Conservation (phyloP, 2,797 vertebrate species). For the Tiaroga cobitis region DNA sequence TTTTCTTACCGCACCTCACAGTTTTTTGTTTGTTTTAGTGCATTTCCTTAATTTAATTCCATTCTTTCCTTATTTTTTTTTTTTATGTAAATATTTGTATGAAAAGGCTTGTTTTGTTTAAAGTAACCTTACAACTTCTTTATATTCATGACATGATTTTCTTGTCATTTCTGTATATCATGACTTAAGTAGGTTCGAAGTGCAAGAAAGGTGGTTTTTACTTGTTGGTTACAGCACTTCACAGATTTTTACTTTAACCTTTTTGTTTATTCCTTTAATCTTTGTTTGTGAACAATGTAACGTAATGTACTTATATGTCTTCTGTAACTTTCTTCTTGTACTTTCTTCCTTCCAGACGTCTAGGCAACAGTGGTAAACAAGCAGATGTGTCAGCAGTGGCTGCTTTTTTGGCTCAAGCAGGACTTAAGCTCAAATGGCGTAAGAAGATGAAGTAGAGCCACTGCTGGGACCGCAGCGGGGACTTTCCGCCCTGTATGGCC, state of each 20-base stretch:
- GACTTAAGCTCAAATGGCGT: neutral
- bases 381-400: slow-evolving; percentile 25
- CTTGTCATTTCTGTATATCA: neutral
- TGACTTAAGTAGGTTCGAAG: too few species aligned
- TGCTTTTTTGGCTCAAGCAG: slow-evolving; percentile 5
- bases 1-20: neutral
- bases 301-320: neutral
- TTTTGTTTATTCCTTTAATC: neutral
- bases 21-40: neutral
- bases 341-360: slow-evolving; percentile 5
- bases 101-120: neutral
- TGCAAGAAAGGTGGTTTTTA: neutral
- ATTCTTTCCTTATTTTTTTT: neutral
- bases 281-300: neutral
- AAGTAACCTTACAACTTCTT: too few species aligned
- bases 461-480: slow-evolving; percentile 52
- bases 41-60: neutral
- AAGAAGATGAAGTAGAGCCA: slow-evolving; percentile 13
- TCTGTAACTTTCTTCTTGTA: neutral
- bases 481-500: slow-evolving; percentile 54
- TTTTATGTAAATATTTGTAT: too few species aligned
- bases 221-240: neutral
- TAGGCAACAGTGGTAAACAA: slow-evolving; percentile 6
- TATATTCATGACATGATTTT: too few species aligned
- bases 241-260: neutral